A percentile compares a stretch with the other conserved stretches of the same genome.
These are phyloP conservation scores for Plemyria rubiginata DNA, from an alignment of 2,888 invertebrate species.

Conservation along the genomic window DNA sequence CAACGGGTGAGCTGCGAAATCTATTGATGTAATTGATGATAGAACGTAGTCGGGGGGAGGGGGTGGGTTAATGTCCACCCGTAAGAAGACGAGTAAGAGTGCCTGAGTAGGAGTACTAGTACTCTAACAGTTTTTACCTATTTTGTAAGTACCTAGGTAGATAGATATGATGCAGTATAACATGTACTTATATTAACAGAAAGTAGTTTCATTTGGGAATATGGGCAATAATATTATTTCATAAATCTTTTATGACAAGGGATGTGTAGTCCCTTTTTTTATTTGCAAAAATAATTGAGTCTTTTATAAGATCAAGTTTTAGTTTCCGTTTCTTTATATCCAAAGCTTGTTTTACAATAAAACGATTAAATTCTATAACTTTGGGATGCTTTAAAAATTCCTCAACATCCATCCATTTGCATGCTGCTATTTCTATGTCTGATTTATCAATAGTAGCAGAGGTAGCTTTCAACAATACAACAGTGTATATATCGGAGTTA, in stretches of 20 bases:
- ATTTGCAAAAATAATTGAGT: slow-evolving; percentile 59
- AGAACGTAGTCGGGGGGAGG: too few relatives aligned
- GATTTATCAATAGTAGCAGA: slow-evolving; percentile 87
- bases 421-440: slow-evolving; percentile 90
- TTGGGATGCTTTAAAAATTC: slow-evolving; percentile 89
- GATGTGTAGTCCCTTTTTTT: slow-evolving; percentile 65
- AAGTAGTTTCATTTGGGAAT: background rate
- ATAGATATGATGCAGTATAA: too few relatives aligned
- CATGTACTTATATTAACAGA: background rate
- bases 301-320: slow-evolving; percentile 84
- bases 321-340: slow-evolving; percentile 87
- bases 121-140: too few relatives aligned
- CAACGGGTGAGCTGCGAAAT: too few relatives aligned
- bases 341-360: slow-evolving; percentile 87
- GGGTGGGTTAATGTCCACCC: too few relatives aligned
- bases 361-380: slow-evolving; percentile 89
- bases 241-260: slow-evolving; percentile 64
- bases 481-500: slow-evolving; percentile 94
- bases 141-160: too few relatives aligned
- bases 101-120: too few relatives aligned
- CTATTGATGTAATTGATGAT: too few relatives aligned
- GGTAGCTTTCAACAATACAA: slow-evolving; percentile 89
- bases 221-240: slow-evolving; percentile 27
- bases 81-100: too few relatives aligned
- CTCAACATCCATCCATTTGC: slow-evolving; percentile 92